Base-by-base conservation (phyloP, 2,113 vertebrate species). In the Lepus timidus region DNA sequence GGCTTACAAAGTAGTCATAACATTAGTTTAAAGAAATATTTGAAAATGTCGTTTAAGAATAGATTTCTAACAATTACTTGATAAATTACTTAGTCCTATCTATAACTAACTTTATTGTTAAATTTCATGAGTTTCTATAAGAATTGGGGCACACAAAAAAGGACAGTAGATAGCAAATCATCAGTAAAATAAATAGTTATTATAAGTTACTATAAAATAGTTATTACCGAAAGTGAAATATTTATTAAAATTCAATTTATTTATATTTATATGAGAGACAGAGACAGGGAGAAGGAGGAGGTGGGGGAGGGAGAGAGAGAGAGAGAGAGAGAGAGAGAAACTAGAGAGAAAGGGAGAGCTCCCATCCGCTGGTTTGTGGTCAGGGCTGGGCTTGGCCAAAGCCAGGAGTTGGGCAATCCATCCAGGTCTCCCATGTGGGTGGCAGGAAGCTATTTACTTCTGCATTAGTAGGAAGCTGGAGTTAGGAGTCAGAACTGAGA, bases 81-180 rank as follows among this genome's bases (percentile, higher is more conserved):
- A 81, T 8, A 91, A 94, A 92, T 91, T 88, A 90, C 3, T 88
- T 70, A 92, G 83, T 44, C n/a, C 25, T 79, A 33, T 82, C 33
- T 65, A 6, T 92, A 27, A 44, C 58, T 88, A 14, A 94, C 12
- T 61, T 86, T 20, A 81, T 88, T 71, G 23, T 23, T 31, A 91
- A 81, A 44, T 25, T 33, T 81, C 44, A 74, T 11, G 85, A 25
- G 52, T 82, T 75, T 88, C 65, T 75, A 9, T 88, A 95, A 92
- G 55, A 88, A 78, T 83, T n/a, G 78, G 74, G 9, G 36, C 62
- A 82, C 55, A 16, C 3, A 86, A 88, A 96, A 84, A 91, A 44
- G 17, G 20, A 76, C 10, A 81, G 71, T 73, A 93, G 11, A 49
- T 73, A 64, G 87, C 31, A 90, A 75, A 29, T 10, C 81, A 78